Base-by-base conservation (phyloP, 2,113 vertebrate genomes). In the Carlito syrichta region DNA sequence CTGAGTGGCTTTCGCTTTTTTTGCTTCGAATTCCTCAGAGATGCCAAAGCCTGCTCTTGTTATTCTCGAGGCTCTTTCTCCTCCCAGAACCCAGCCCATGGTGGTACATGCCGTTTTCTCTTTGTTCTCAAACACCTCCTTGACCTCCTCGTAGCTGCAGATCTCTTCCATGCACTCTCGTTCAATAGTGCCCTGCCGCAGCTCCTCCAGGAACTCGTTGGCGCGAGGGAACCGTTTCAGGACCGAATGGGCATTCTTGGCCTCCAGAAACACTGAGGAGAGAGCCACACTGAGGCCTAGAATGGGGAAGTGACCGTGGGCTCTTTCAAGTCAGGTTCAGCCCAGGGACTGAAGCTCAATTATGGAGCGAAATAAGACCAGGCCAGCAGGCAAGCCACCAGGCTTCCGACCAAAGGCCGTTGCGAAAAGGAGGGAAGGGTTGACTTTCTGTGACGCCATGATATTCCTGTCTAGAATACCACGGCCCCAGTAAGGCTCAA, bases 71-170 rank as follows among this genome's bases (percentile, higher is more conserved):
- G 83, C 40, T 52, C 40, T 1, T 30, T 27, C 48, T 54, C 45
- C 84, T 23, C 86, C 78, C 92, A 68, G 90, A 25, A 0, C 1
- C 87, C 86, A 43, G 13, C 56, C 79, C 86, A 10, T 52, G 86
- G 82, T 0, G 5, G 73, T 94, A 98, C 98, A 0, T 98, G 99
- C 99, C 98, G 99, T 99, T 97, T 98, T 98, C 97, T 99, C 99
- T 95, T 99, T 99, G 98, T 99, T 99, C 97, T 99, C 99, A 14
- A 99, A 99, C 86, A 99, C 99, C 76, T 99, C 99, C 94, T 99
- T 99, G 98, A 99, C 99, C 91, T 99, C 99, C 96, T 99, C 99
- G 1, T 99, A 99, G 98, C 99, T 99, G 98, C 99, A 99, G 98
- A 99, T 98, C 98, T 99, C 99, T 89, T 99, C 99, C 2, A 98